Percentiles rank a stretch among this genome's conserved stretches.
Conservation (phyloP, 2,888 invertebrate species). For the Hololepta plana region DNA sequence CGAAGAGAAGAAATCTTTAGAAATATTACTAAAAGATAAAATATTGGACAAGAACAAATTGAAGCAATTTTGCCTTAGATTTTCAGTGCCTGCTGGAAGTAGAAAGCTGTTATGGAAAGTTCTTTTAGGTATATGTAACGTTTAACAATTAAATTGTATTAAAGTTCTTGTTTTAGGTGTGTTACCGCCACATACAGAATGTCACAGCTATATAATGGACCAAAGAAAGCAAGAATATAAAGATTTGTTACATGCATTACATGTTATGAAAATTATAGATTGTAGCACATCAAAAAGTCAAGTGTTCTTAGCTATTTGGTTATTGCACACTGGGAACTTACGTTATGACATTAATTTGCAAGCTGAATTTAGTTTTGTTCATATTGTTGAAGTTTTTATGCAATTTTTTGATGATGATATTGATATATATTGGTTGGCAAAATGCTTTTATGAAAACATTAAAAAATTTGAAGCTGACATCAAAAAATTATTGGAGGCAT, state of each 20-base stretch:
- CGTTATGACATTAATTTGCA: constrained; percentile 27
- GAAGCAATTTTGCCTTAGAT: constrained; percentile 69
- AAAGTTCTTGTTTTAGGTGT: constrained; percentile 37
- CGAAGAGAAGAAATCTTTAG: constrained; percentile 78
- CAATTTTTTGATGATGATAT: constrained; percentile 56
- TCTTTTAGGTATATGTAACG: constrained; percentile 65
- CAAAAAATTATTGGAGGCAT: constrained; percentile 45
- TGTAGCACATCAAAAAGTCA: constrained; percentile 44
- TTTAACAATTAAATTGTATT: constrained; percentile 12
- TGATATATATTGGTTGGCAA: constrained; percentile 70
- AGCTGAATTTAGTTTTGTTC: constrained; percentile 33
- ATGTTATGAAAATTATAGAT: constrained; percentile 45
- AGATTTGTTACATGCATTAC: constrained; percentile 52
- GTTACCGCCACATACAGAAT: constrained; percentile 56
- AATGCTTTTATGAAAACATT: constrained; percentile 53
- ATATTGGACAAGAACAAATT: constrained; percentile 61
- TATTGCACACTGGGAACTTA: constrained; percentile 53
- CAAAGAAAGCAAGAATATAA: constrained; percentile 60
- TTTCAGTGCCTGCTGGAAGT: constrained; percentile 65
- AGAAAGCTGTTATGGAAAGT: constrained; percentile 75
- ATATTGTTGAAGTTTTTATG: constrained; percentile 49
- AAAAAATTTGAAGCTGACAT: constrained; percentile 46
- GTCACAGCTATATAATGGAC: constrained; percentile 54
- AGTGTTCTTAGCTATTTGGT: constrained; percentile 63
- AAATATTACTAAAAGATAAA: constrained; percentile 74